These are phyloP conservation scores for Paramuricea clavata DNA, from an alignment of 92 coral and sea anemone species.

Conservation along the genomic window DNA sequence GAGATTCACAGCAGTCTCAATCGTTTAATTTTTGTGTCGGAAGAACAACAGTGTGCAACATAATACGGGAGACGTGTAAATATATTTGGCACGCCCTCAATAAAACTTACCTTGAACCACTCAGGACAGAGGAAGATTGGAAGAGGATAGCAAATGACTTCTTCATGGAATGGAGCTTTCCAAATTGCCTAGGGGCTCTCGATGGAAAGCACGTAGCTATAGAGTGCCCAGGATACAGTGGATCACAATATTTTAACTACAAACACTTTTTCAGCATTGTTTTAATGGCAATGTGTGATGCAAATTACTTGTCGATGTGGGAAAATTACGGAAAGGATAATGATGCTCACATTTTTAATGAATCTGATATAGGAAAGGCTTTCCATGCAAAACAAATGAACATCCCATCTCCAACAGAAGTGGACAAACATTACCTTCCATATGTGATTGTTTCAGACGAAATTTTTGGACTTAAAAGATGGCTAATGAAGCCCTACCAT, in stretches of 20 bases:
- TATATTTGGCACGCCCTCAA: constrained; percentile 36
- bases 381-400: too few relatives aligned
- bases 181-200: background rate
- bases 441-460: constrained; percentile 21
- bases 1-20: constrained; percentile 37
- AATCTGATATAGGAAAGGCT: too few relatives aligned
- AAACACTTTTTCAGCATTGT: background rate
- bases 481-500: constrained; percentile 69
- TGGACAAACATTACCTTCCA: too few relatives aligned
- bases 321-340: background rate
- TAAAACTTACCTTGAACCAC: constrained; percentile 33
- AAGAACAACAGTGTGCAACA: constrained; percentile 40
- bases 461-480: constrained; percentile 49
- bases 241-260: too few relatives aligned
- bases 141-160: background rate
- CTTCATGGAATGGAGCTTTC: background rate
- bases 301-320: background rate
- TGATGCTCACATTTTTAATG: too few relatives aligned
- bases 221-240: background rate
- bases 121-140: constrained; percentile 17
- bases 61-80: constrained; percentile 15
- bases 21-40: constrained; percentile 34
- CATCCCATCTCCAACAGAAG: too few relatives aligned
- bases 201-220: background rate
- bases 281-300: background rate